Conservation (phyloP, 2,797 vertebrate species). For the Odontamblyopus lacepedii region DNA sequence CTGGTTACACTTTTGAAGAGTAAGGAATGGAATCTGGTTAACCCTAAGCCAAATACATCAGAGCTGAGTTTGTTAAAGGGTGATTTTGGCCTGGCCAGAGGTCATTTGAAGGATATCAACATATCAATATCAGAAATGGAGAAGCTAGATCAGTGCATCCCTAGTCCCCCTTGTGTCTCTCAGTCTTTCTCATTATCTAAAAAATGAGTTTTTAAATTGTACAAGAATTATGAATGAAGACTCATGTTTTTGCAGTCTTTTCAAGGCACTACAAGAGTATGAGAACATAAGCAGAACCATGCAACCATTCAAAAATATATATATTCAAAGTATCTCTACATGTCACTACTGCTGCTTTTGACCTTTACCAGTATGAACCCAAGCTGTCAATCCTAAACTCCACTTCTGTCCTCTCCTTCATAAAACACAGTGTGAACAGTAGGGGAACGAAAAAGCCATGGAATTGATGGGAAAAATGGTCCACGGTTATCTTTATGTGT, state of each 20-base stretch:
- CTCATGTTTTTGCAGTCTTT: not conserved
- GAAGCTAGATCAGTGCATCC: too few relatives aligned
- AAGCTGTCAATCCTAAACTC: not conserved
- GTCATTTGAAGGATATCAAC: too few relatives aligned
- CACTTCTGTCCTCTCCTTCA: not conserved
- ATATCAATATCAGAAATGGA: too few relatives aligned
- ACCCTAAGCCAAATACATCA: too few relatives aligned
- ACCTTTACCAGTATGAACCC: not conserved
- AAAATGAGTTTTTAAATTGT: not conserved
- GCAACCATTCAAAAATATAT: not conserved
- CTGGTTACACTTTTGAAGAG: not conserved
- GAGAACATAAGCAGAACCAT: not conserved
- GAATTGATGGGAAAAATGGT: conserved; percentile 5
- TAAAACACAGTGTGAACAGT: conserved; percentile 4
- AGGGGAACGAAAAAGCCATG: not conserved
- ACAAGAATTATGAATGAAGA: not conserved
- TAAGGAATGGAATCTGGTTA: not conserved
- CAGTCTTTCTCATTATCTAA: not conserved
- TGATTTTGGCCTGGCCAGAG: too few relatives aligned
- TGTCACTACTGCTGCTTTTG: not conserved
- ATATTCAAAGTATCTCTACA: not conserved
- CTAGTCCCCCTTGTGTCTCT: not conserved
- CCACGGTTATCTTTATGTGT: conserved; percentile 42
- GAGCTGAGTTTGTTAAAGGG: too few relatives aligned
- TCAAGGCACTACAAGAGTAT: not conserved